Evolutionary conservation across 2,888 invertebrate species (phyloP), one percentile per base, ranked within the genome.

Genomic region (Amphipoea oculea): DNA sequence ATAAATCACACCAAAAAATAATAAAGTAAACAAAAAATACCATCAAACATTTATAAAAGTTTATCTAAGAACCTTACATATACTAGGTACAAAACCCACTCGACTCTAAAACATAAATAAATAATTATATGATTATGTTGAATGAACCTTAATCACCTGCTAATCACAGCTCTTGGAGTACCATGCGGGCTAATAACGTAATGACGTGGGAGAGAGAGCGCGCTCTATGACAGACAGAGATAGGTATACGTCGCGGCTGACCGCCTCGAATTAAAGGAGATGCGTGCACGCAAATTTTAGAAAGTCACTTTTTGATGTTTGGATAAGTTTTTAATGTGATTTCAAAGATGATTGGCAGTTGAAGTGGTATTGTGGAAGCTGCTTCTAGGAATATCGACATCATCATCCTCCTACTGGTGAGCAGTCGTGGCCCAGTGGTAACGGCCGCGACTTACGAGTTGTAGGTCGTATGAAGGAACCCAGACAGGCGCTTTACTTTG

Each of bases 101-200:
- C 93, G 94, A 89, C 91, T 94, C 93, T 94, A 95, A 95, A 96
- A 96, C 96, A 96, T 95, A 96, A 96, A 96, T 96, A 96, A 96
- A 96, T 96, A 96, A 96, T 96, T 95, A 95, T 95, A 95, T 95
- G 96, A 96, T 96, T 96, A 96, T 94, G 94, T 95, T 95, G 96
- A 96, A 96, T 96, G 96, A 94, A 92, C 93, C 95, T 94, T 96
- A 96, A 96, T 96, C 95, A 96, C 93, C 93, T 93, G 96, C 96
- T 96, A 96, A 96, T 96, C 96, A 96, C 95, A 92, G 95, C 92
- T 94, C 94, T 95, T 94, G 94, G 93, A 92, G 93, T 91, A 91
- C 91, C 92, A 91, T 91, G 91, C 88, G 84, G 89, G 88, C 93
- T 96, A 96, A 96, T 96, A 94, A 96, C 95, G 94, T 96, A 96